phyloP scores from a whole-genome alignment of 1,140 invertebrate species.

The Dinoponera quadriceps region DNA sequence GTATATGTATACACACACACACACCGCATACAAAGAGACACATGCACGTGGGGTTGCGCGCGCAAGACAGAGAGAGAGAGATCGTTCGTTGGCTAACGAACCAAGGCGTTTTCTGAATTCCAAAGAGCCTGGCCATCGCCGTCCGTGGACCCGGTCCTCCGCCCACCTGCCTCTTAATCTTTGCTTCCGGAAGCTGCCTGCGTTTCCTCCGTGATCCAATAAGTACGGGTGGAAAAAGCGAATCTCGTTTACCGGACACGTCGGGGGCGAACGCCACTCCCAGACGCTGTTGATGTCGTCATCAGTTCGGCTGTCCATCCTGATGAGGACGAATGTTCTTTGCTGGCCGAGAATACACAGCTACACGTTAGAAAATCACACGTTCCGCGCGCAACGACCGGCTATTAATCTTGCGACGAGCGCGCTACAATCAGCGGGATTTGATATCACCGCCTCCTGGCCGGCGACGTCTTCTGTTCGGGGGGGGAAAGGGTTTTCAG shows the following conservation, averaged over 20 bases:
- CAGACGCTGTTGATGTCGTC: constrained; percentile 27
- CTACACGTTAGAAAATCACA: constrained; percentile 32
- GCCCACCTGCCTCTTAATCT: constrained; percentile 69
- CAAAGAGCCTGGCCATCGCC: constrained; percentile 69
- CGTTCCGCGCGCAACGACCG: constrained; percentile 5
- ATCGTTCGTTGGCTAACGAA: constrained; percentile 75
- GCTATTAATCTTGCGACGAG: constrained; percentile 4
- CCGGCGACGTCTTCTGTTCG: background rate
- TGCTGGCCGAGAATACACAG: constrained; percentile 24
- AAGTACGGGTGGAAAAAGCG: constrained; percentile 60
- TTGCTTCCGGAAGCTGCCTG: constrained; percentile 66
- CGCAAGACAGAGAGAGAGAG: constrained; percentile 12
- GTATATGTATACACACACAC: background rate
- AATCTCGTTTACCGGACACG: constrained; percentile 73
- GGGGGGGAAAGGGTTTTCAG: background rate
- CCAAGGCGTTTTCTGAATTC: constrained; percentile 76
- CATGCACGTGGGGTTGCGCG: constrained; percentile 1
- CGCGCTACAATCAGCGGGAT: background rate
- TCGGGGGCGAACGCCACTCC: constrained; percentile 46
- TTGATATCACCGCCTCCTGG: background rate
- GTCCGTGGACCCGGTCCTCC: constrained; percentile 43
- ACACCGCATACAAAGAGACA: background rate
- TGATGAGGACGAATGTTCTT: constrained; percentile 52
- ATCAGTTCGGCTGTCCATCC: constrained; percentile 23
- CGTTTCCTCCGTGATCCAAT: constrained; percentile 68